phyloP scores from a whole-genome alignment of 2,113 vertebrate genomes.

The Hepsetus odoe region DNA sequence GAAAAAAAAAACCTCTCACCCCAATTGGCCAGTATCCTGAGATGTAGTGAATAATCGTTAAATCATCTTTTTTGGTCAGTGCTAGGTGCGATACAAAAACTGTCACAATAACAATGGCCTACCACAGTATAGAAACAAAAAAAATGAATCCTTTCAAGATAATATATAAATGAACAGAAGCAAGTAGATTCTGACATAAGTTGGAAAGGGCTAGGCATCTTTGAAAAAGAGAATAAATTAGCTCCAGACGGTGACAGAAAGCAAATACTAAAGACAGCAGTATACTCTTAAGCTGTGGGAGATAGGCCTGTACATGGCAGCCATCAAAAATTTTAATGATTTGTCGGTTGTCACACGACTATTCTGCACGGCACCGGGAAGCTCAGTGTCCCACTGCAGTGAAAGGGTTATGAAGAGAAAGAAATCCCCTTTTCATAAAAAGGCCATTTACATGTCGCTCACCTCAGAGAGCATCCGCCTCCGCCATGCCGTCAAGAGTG shows the following conservation, averaged over 20 bases:
- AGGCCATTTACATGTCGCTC: conserved; percentile 68
- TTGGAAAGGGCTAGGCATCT: conserved; percentile 1
- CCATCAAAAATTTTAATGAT: conserved; percentile 64
- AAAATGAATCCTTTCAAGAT: neutral
- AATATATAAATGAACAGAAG: conserved; percentile 8
- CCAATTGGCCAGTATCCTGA: neutral
- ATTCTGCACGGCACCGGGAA: conserved; percentile 28
- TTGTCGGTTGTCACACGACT: conserved; percentile 50
- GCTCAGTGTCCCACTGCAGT: conserved; percentile 44
- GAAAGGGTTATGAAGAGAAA: conserved; percentile 47
- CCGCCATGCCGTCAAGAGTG: conserved; percentile 51
- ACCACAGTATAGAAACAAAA: neutral
- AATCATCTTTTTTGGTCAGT: neutral
- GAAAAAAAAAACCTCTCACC: neutral
- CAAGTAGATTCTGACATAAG: neutral
- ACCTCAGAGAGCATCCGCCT: conserved; percentile 54
- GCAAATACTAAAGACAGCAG: conserved; percentile 55
- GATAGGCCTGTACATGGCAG: conserved; percentile 50
- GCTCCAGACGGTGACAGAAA: conserved; percentile 51
- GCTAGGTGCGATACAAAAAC: neutral
- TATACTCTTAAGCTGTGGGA: conserved; percentile 37
- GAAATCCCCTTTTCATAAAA: conserved; percentile 42
- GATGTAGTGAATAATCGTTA: neutral
- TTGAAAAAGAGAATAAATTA: conserved; percentile 55
- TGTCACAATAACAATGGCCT: neutral